Percentiles rank a stretch among this genome's conserved stretches.
Conservation (phyloP, 2,888 invertebrate genomes). For the Pasiphila rectangulata region DNA sequence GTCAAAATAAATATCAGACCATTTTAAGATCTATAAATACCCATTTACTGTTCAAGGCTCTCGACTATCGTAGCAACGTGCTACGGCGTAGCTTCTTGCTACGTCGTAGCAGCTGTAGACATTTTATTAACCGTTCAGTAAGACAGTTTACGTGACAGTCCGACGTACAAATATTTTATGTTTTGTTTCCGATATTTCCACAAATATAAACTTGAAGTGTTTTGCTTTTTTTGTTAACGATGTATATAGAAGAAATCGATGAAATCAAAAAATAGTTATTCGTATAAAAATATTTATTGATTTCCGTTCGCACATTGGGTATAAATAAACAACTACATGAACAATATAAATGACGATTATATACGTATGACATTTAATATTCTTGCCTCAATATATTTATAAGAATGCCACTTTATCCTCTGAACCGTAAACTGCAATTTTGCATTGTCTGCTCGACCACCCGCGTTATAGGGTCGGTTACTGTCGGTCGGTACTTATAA, state of each 20-base stretch:
- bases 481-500: too few species aligned
- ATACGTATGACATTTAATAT: too few species aligned
- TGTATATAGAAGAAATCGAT: background rate
- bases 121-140: slow-evolving; percentile 49
- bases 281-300: too few species aligned
- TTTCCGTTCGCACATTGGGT: too few species aligned
- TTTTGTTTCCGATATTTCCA: slow-evolving; percentile 23
- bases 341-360: too few species aligned
- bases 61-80: slow-evolving; percentile 48
- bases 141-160: slow-evolving; percentile 42
- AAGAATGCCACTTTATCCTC: too few species aligned
- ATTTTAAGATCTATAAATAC: slow-evolving; percentile 17
- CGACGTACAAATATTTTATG: slow-evolving; percentile 38
- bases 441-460: too few species aligned
- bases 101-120: slow-evolving; percentile 50
- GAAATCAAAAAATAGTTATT: background rate
- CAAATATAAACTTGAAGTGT: background rate
- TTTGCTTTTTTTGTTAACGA: background rate
- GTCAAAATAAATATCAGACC: slow-evolving; percentile 1
- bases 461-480: too few species aligned
- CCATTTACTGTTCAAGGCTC: slow-evolving; percentile 34
- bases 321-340: too few species aligned
- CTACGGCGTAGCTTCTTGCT: slow-evolving; percentile 38
- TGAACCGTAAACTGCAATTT: too few species aligned
- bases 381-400: too few species aligned